Conservation (phyloP, 2,888 invertebrate genomes). For the Thyatira batis region DNA sequence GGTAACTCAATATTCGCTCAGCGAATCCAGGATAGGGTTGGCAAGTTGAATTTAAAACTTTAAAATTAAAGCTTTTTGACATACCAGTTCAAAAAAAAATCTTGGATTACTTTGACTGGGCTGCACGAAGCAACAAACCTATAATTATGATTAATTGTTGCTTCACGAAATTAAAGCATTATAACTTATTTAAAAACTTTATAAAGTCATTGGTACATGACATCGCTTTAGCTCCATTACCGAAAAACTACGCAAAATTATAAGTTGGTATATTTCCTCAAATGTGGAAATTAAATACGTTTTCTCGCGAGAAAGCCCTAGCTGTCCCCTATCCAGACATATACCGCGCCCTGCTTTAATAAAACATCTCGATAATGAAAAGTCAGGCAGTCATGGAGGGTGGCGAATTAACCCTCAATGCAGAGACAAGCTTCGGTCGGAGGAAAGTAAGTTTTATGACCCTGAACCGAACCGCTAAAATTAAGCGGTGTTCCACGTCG, state of each 20-base stretch:
- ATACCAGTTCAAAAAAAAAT: too few relatives aligned
- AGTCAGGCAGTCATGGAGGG: conserved; percentile 81
- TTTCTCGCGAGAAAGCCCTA: conserved; percentile 61
- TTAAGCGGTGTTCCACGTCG: conserved; percentile 53
- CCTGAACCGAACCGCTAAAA: conserved; percentile 53
- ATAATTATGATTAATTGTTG: too few relatives aligned
- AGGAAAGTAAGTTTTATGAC: conserved; percentile 61
- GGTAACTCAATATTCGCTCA: conserved; percentile 63
- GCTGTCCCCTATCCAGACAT: conserved; percentile 51
- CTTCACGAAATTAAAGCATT: too few relatives aligned
- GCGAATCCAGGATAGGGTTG: conserved; percentile 34
- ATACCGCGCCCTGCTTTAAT: conserved; percentile 74
- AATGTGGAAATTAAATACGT: conserved; percentile 12
- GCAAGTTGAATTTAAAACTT: conserved; percentile 12
- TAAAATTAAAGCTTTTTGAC: conserved; percentile 3
- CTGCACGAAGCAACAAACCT: too few relatives aligned
- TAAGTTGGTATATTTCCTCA: too few relatives aligned
- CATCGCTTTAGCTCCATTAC: too few relatives aligned
- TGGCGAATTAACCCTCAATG: conserved; percentile 71
- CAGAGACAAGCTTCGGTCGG: conserved; percentile 27
- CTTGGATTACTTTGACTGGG: too few relatives aligned
- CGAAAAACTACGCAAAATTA: too few relatives aligned
- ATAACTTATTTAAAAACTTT: too few relatives aligned
- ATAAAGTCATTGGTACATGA: too few relatives aligned
- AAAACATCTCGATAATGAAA: conserved; percentile 83